A percentile compares a stretch with the other conserved stretches of the same genome.
Conservation (phyloP, 2,888 invertebrate species). For the Bembecia ichneumoniformis region DNA sequence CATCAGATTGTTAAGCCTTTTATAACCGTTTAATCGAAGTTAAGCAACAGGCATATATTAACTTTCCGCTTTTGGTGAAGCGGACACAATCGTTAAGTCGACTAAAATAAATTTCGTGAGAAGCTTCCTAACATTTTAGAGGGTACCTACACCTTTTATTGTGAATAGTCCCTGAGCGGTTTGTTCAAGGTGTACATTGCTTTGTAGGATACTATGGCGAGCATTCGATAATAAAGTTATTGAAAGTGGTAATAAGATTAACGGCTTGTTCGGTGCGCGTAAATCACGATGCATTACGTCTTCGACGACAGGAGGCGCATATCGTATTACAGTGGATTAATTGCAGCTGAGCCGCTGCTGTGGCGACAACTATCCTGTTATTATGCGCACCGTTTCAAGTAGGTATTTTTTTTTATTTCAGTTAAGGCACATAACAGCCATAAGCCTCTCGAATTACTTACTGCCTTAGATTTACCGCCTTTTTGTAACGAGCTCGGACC, state of each 20-base stretch:
- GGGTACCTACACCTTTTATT: conserved; percentile 18
- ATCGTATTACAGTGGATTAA: conserved; percentile 68
- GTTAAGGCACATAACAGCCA: conserved; percentile 34
- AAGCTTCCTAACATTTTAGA: conserved; percentile 47
- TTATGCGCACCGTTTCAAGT: conserved; percentile 11
- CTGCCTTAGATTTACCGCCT: conserved; percentile 36
- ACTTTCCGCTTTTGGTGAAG: conserved; percentile 50
- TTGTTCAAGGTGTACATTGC: conserved; percentile 46
- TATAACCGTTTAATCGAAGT: conserved; percentile 45
- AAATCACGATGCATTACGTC: conserved; percentile 70
- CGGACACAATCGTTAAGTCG: conserved; percentile 58
- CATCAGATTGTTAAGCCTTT: conserved; percentile 22
- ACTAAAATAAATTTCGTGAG: conserved; percentile 63
- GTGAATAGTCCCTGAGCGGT: conserved; percentile 37
- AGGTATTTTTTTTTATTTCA: conserved; percentile 4
- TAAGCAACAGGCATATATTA: conserved; percentile 40
- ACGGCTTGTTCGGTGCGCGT: conserved; percentile 58
- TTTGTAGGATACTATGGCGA: conserved; percentile 30
- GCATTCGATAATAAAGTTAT: conserved; percentile 63
- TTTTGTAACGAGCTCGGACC: conserved; percentile 47
- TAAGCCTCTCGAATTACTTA: conserved; percentile 47
- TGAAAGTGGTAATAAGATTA: conserved; percentile 72
- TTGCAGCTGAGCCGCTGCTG: conserved; percentile 44
- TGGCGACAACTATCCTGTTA: conserved; percentile 36
- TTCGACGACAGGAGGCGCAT: conserved; percentile 61